Evolutionary conservation across 2,888 invertebrate species (phyloP), one percentile per base, ranked within the genome.

Genomic region (Atherix ibis): DNA sequence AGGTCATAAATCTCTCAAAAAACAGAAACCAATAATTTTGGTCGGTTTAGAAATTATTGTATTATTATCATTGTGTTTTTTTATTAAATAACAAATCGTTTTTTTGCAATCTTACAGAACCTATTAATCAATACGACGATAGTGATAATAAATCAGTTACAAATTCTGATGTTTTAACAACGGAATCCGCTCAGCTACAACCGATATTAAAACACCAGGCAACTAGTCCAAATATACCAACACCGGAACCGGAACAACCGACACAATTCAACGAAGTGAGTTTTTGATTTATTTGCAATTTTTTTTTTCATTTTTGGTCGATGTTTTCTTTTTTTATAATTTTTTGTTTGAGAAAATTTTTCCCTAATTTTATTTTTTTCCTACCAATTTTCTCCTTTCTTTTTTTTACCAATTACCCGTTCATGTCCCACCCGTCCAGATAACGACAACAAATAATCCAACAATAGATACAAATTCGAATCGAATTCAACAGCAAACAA

Each of bases 191-290:
- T 35, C 58, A 58, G 44, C n/a, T n/a, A n/a, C 54, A 58, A 40
- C 61, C 59, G 38, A 60, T 55, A 44, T 56, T 56, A 34, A 61
- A 60, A 43, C 54, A 59, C 42, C 61, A 62, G 48, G 60, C 61
- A 35, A 62, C 61, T 39, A 62, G 61, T 50, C 61, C 61, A 36
- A 62, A 62, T 39, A 58, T 62, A 46, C 62, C 61, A 27, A 39
- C 41, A 31, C 42, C 44, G 15, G 46, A 43, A 18, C 40, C 46
- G 34, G 44, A 43, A 17, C 37, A 37, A 13, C 14, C 25, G 14
- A 26, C 33, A 29, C 40, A 34, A 28, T 18, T 27, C 4, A 34
- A 33, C 34, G 38, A 42, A 24, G 40, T 40, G 29, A 19, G 10
- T 33, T 29, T 19, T 25, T 12, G n/a, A 8, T 27, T 4, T 27